These are phyloP conservation scores for Phallusia fumigata DNA, from an alignment of 23 tunicate species.

Conservation along the genomic window DNA sequence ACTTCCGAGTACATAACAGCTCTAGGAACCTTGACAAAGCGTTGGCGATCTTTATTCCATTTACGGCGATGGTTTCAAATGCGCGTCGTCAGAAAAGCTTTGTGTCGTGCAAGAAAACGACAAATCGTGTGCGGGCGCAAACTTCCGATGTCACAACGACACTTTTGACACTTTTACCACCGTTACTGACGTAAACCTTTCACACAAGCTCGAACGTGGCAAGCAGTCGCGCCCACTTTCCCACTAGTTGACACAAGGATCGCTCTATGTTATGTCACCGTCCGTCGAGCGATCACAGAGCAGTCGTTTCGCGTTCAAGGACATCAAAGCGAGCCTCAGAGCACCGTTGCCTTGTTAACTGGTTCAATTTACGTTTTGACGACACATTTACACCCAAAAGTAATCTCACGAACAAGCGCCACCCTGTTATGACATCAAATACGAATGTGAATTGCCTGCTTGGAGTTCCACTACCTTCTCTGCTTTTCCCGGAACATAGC, in stretches of 20 bases:
- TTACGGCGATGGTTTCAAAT: background rate
- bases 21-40: no score
- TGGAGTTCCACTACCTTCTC: no score
- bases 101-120: background rate
- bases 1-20: no score
- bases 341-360: background rate
- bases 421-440: no score
- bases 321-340: background rate
- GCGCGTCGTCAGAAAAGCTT: background rate
- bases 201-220: background rate
- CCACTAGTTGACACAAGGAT: background rate
- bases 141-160: background rate
- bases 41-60: no score
- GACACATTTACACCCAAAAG: slow-evolving; percentile 1
- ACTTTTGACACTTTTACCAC: background rate
- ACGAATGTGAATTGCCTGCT: no score
- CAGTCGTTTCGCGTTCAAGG: background rate
- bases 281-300: background rate
- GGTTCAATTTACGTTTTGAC: slow-evolving; percentile 10
- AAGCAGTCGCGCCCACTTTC: background rate
- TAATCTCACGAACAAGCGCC: no score
- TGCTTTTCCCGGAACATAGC: no score
- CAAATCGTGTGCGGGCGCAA: background rate
- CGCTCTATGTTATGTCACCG: background rate
- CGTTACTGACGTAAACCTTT: background rate